Evolutionary conservation across 2,113 vertebrate genomes (phyloP), one percentile per base, ranked within the genome.

Genomic region (Zootoca vivipara): DNA sequence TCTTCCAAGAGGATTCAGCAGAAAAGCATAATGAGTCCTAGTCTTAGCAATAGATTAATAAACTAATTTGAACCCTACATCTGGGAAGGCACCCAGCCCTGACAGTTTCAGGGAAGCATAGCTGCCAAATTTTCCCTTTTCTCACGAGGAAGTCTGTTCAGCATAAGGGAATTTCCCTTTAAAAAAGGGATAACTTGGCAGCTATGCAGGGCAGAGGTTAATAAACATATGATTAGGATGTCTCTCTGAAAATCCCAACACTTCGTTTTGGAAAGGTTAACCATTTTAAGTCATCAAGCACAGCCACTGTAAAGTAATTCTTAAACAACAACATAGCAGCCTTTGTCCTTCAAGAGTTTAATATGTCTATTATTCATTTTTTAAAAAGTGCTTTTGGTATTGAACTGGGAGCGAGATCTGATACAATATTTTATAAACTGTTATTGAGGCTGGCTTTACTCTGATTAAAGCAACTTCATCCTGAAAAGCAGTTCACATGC

Each of bases 171-270:
- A n/a, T n/a, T n/a, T n/a, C n/a, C n/a, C n/a, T n/a, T n/a, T n/a
- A n/a, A n/a, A n/a, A n/a, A n/a, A n/a, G n/a, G n/a, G n/a, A n/a
- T n/a, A n/a, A n/a, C n/a, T n/a, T n/a, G n/a, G n/a, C n/a, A n/a
- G n/a, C n/a, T n/a, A n/a, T n/a, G n/a, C n/a, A n/a, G 90, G 52
- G 46, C 52, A 91, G 69, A 92, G 62, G 16, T 91, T 93, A 90
- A 93, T 89, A 91, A 93, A 91, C 69, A 90, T 70, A 64, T 87
- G 33, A 87, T 89, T 88, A 89, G 46, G 40, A 1, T 86, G 74
- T 84, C 86, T 85, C 85, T 40, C 40, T 87, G 74, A 93, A 86
- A 86, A 46, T 2, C 83, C 92, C 83, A 87, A 38, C 22, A 0
- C 3, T 62, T 87, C 82, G 67, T 18, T 82, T 92, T 81, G 74